These are phyloP conservation scores for Aethina tumida DNA, from an alignment of 1,140 invertebrate species.

Conservation along the genomic window DNA sequence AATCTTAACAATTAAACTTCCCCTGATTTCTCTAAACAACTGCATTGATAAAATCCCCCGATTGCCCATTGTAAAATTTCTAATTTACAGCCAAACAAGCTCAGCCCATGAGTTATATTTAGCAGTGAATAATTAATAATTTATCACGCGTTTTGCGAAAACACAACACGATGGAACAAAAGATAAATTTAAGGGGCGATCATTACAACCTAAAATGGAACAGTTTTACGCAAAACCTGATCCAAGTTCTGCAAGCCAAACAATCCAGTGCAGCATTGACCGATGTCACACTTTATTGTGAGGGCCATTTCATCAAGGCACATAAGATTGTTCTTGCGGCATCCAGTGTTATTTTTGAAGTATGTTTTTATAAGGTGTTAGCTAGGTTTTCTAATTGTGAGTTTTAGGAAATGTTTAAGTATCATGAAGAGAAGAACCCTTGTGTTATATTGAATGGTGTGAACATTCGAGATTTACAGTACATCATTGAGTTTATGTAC, in stretches of 20 bases:
- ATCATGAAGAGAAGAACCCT: slow-evolving; percentile 38
- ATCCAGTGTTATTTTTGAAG: slow-evolving; percentile 48
- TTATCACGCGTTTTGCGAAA: too few species aligned
- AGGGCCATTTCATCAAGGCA: slow-evolving; percentile 45
- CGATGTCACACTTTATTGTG: slow-evolving; percentile 48
- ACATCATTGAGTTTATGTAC: slow-evolving; percentile 46
- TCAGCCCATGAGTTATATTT: too few species aligned
- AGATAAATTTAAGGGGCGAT: too few species aligned
- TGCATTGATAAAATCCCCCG: too few species aligned
- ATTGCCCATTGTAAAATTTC: too few species aligned
- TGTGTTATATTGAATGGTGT: slow-evolving; percentile 43
- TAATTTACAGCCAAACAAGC: too few species aligned
- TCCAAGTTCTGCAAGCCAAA: slow-evolving; percentile 45
- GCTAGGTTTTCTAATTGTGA: neutral
- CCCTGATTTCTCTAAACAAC: too few species aligned
- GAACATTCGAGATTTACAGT: slow-evolving; percentile 37
- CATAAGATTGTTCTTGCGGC: slow-evolving; percentile 50
- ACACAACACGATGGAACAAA: too few species aligned
- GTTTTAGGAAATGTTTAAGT: slow-evolving; percentile 37
- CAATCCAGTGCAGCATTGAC: slow-evolving; percentile 41
- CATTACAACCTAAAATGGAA: slow-evolving; percentile 48
- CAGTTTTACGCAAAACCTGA: slow-evolving; percentile 43
- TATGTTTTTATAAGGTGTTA: slow-evolving; percentile 15
- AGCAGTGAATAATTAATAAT: too few species aligned
- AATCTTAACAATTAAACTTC: too few species aligned